Base-by-base conservation (phyloP, 2,113 vertebrate species). In the Tricholaema leucomelas region DNA sequence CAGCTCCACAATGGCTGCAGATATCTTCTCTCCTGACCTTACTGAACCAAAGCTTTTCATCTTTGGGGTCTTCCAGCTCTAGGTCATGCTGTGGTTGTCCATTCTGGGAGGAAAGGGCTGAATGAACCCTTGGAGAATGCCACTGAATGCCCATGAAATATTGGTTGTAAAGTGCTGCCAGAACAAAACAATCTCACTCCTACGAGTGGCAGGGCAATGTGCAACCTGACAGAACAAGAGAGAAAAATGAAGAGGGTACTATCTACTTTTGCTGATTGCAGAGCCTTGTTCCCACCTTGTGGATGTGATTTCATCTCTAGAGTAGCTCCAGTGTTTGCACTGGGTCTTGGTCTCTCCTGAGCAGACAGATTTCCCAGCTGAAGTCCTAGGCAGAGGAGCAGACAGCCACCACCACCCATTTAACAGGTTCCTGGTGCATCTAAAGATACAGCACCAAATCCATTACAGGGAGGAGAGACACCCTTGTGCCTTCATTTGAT, bases 11-110 rank as follows among this genome's bases (percentile, higher is more conserved):
- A 38, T 0, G 2, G 25, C 60, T 67, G 4, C 12, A 25, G 56
- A 42, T 3, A 5, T 17, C 23, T 72, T 11, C 20, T 67, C 58
- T 81, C 35, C 88, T 42, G 33, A 46, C 30, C n/a, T 48, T 60
- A 27, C 17, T 59, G 84, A 81, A 50, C 7, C 44, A 50, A 69
- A 81, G 15, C 27, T 38, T 79, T 74, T 69, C 24, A 48, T 35
- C 50, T 12, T 15, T 3, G 0, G 28, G 8, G 8, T 44, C 48
- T 67, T 24, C 65, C 36, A 67, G 21, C 42, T 40, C 25, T 2
- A 0, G 6, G 24, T 5, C 40, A 46, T 21, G 31, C 40, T 18
- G 1, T 7, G 3, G 13, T 30, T 52, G 5, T 25, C 40, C 13
- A 21, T 14, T 52, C 40, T 14, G n/a, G 55, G 36, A 65, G 12